These are phyloP conservation scores for Zalophus californianus DNA, from an alignment of 2,797 vertebrate species.

Conservation along the genomic window DNA sequence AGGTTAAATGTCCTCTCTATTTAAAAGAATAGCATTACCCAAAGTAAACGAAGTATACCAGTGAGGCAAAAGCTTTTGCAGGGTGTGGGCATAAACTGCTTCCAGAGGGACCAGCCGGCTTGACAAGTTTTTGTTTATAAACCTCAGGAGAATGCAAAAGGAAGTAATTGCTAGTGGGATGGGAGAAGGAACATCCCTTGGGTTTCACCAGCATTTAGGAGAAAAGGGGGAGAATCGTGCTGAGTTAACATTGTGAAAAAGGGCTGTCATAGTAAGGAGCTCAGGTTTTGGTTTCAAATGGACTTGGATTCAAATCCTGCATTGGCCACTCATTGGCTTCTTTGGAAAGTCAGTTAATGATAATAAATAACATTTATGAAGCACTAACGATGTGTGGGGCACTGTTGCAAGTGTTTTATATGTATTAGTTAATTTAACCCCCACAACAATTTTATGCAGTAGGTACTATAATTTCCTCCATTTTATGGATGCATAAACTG, in stretches of 20 bases:
- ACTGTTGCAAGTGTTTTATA: not conserved
- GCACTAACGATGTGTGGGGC: not conserved
- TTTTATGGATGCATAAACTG: not conserved
- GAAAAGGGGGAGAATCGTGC: not conserved
- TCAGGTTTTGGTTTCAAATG: not conserved
- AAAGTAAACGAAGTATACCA: not conserved
- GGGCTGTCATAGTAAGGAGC: not conserved
- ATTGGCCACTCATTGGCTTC: not conserved
- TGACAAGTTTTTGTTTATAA: slow-evolving; percentile 42
- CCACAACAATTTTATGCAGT: not conserved
- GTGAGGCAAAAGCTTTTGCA: not conserved
- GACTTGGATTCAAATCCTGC: not conserved
- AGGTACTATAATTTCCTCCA: slow-evolving; percentile 9
- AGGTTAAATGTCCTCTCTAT: not conserved
- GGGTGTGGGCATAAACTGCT: not conserved
- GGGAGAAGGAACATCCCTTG: not conserved
- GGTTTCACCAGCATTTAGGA: not conserved
- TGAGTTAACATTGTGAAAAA: not conserved
- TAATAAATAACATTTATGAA: not conserved
- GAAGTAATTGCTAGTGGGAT: not conserved
- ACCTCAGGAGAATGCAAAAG: not conserved
- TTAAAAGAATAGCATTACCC: slow-evolving; percentile 12
- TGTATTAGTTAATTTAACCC: not conserved
- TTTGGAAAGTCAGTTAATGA: not conserved
- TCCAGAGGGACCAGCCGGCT: not conserved